Evolutionary conservation across 2,797 vertebrate genomes (phyloP), one percentile per base, ranked within the genome.

Genomic region (Heliangelus exortis): DNA sequence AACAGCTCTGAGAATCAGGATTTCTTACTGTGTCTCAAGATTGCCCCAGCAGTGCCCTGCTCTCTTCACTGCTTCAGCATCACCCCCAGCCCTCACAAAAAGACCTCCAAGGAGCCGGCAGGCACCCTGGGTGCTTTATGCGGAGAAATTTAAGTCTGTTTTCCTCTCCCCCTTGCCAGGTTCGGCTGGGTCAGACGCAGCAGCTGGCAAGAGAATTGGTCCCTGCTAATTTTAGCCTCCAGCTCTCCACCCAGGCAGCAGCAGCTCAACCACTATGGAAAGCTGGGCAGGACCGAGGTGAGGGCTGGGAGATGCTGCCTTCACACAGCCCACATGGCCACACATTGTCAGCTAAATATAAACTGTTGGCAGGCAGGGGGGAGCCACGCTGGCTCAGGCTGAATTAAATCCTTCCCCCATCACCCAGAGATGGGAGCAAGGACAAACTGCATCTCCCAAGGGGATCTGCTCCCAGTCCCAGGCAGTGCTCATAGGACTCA

Each of bases 191-290:
- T 92, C 93, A 96, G 78, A 93, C 50, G 7, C 73, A 89, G 92
- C 75, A 61, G 69, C 88, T 96, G 97, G 97, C 97, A 97, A 76
- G 75, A 89, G 91, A 89, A 57, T 50, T n/a, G 61, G 54, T 94
- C 88, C 87, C 62, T 84, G 96, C 97, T 98, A 98, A 98, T 98
- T 97, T 98, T 97, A 98, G 96, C 95, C 69, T 66, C 31, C 28
- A 1, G 87, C 84, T 97, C 96, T 97, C 97, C 97, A 97, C 95
- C 96, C 97, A 95, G 86, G 92, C 96, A 87, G 93, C 74, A 89
- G 92, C 95, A 88, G 91, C 63, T 95, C 89, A 85, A 92, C 90
- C 5, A 6, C 88, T 76, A 76, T 41, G 96, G 96, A 92, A 94
- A 96, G 82, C 94, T 6, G 75, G 89, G 92, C 92, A 95, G 94